These are phyloP conservation scores for Ginglymostoma cirratum DNA, from an alignment of 2,113 vertebrate species.

Conservation along the genomic window DNA sequence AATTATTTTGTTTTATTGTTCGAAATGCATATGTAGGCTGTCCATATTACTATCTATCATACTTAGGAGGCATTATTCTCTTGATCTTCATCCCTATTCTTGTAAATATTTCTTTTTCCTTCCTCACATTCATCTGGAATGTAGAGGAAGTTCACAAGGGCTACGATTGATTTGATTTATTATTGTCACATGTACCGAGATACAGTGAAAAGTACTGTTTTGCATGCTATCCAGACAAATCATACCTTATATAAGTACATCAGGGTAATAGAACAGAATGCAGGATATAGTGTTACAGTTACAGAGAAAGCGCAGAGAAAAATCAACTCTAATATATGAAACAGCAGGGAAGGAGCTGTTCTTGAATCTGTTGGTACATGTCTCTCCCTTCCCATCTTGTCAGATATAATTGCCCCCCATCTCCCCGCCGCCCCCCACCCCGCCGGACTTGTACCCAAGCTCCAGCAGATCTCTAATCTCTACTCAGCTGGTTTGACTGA, in stretches of 20 bases:
- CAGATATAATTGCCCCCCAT: no score
- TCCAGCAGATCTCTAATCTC: neutral
- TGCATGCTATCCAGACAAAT: no score
- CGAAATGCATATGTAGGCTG: neutral
- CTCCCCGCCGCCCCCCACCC: no score
- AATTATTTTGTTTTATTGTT: neutral
- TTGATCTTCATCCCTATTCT: neutral
- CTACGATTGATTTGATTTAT: neutral
- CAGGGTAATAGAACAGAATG: no score
- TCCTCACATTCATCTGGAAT: neutral
- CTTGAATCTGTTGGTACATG: no score
- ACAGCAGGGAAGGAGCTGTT: no score
- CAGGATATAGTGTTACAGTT: no score
- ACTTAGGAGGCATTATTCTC: neutral
- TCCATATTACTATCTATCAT: neutral
- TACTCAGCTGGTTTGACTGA: neutral
- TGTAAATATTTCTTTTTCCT: neutral
- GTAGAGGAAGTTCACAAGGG: neutral
- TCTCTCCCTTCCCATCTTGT: neutral
- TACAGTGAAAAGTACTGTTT: no score
- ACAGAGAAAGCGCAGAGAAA: no score
- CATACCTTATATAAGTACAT: no score
- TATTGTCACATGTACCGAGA: no score
- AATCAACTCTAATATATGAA: no score
- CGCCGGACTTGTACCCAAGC: neutral